phyloP scores from a whole-genome alignment of 2,113 vertebrate species.

The Brachionichthys hirsutus region DNA sequence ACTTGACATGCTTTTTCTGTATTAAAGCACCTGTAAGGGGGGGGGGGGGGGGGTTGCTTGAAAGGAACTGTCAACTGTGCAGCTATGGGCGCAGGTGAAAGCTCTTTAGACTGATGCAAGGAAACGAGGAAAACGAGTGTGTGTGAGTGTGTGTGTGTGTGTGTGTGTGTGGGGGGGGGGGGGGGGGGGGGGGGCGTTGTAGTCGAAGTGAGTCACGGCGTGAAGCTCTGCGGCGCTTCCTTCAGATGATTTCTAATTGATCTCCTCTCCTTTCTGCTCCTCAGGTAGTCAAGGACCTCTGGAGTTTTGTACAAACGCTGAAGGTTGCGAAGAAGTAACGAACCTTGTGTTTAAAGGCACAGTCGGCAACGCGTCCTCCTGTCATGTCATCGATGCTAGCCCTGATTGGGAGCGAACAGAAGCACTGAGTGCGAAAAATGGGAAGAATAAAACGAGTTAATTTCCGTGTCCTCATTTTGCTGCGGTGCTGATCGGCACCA shows the following conservation, averaged over 20 bases:
- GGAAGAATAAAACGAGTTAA: constrained; percentile 7
- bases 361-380: constrained; percentile 55
- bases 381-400: constrained; percentile 6
- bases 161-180: background rate
- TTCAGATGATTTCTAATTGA: constrained; percentile 54
- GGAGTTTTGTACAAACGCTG: constrained; percentile 77
- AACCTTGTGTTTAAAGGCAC: constrained; percentile 60
- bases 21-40: constrained; percentile 1
- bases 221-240: constrained; percentile 50
- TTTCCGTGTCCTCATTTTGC: background rate
- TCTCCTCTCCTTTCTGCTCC: constrained; percentile 29
- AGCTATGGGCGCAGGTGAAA: constrained; percentile 65
- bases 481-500: constrained; percentile 5
- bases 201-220: constrained; percentile 69
- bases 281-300: constrained; percentile 81
- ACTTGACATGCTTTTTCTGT: background rate
- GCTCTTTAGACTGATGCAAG: constrained; percentile 44
- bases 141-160: too few relatives aligned
- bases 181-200: constrained; percentile 50
- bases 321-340: constrained; percentile 75
- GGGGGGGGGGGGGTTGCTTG: background rate
- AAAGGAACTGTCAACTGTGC: constrained; percentile 19
- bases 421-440: constrained; percentile 1
- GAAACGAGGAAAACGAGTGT: constrained; percentile 34
- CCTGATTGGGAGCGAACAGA: constrained; percentile 1